Base-by-base conservation (phyloP, 2,888 invertebrate genomes). In the Endotricha flammealis region DNA sequence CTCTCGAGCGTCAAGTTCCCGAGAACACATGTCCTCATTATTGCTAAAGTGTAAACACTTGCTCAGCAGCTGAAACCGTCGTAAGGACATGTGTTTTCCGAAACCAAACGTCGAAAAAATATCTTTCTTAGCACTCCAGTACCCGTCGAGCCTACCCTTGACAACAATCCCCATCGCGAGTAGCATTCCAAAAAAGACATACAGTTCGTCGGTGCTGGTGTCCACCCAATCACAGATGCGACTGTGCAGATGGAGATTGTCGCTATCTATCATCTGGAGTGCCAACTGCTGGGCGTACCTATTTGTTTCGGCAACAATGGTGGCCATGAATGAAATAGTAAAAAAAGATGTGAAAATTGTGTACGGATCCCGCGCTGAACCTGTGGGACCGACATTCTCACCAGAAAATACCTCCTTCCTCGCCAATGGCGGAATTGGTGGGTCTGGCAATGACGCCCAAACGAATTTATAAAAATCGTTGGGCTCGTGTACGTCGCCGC, bases 271-370 rank as follows among this genome's bases (percentile, higher is more conserved):
- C 38, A 41, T 30, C n/a, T 33, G n/a, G 2, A 25, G n/a, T 14
- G 41, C 46, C n/a, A 48, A 1, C 28, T 55, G 39, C 38, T 60
- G 49, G n/a, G 56, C 56, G 35, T 60, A 58, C 9, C 16, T 33
- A 24, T 60, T 62, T 0, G 56, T 57, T 22, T 53, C 51, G 5
- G 4, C 4, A 3, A 23, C 52, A 12, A 59, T 57, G 24, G 41
- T 16, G 36, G 54, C 45, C 51, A 63, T 58, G 10, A 53, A 39
- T 29, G 41, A 11, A 1, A 41, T 40, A 48, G 57, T 47, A 61
- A 58, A 60, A 42, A 57, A 60, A 9, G 38, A 40, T 35, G 38
- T 30, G 33, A 57, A 59, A 25, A 43, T 35, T 14, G 47, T 47
- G 29, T 50, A 56, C 3, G 54, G 50, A 14, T 43, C 43, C 29